Evolutionary conservation across 2,113 vertebrate species (phyloP), one percentile per base, ranked within the genome.

Genomic region (Labeo rohita): DNA sequence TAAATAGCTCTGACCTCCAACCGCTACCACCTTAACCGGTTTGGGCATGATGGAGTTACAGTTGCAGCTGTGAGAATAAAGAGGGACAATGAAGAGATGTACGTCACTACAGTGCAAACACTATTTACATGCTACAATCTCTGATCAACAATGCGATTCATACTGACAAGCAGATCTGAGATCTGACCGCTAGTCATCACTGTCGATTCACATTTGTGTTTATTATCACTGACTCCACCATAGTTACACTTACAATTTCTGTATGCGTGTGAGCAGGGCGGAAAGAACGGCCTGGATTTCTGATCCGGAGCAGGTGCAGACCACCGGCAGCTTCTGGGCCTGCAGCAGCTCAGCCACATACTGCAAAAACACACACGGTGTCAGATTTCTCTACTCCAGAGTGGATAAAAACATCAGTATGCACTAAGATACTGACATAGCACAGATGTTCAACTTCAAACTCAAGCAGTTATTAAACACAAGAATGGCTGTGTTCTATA

Each of bases 201-300:
- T 75, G 75, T 54, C 66, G 13, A n/a, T 79, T 43, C 49, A 68
- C 39, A 56, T 34, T 16, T 66, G 47, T 52, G 72, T 76, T 63
- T 8, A n/a, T 2, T 70, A 45, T 5, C 23, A 21, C 66, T 50
- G 68, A 72, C 70, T 80, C 21, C 36, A 45, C n/a, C 52, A 34
- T 72, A 23, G 12, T 63, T 45, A 49, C 8, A 93, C 97, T 97
- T 93, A 97, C 97, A 97, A 97, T 88, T 97, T 96, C 93, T 98
- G 97, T 89, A 98, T 98, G 78, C 97, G 95, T 4, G 96, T 96
- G 86, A 98, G 96, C 84, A 98, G 91, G 0, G 96, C 95, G 0
- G 96, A 95, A 61, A 98, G 95, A 49, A 96, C 97, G 0, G 97
- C 96, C 90, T 98, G 97, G 88, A 98, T 96, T 88, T 98, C 97